Evolutionary conservation across 1,140 invertebrate species (phyloP).

Genomic region (Achatina immaculata): DNA sequence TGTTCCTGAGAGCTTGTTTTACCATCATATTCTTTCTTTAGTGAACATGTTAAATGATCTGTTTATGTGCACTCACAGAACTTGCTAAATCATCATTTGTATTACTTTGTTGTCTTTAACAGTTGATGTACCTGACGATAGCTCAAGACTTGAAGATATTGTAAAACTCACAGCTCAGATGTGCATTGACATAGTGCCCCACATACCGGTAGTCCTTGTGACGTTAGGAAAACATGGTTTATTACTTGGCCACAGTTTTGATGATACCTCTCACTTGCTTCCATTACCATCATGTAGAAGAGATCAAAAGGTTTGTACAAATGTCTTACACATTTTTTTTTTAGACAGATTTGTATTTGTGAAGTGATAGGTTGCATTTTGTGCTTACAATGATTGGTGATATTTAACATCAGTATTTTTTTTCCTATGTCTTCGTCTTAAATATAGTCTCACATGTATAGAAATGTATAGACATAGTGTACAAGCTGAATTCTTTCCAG

Average conservation of each 20-base stretch:
- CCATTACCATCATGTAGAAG: neutral
- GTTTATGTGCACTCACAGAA: no score
- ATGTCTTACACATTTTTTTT: neutral
- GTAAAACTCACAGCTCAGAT: conserved; percentile 41
- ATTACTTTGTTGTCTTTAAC: no score
- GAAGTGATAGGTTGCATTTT: neutral
- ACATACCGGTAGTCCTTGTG: conserved; percentile 58
- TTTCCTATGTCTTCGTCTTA: neutral
- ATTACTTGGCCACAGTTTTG: conserved; percentile 48
- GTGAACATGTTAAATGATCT: no score
- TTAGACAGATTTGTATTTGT: neutral
- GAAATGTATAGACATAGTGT: no score
- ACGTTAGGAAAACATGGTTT: conserved; percentile 63
- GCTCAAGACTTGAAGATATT: conserved; percentile 41
- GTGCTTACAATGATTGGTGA: neutral
- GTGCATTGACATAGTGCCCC: conserved; percentile 40
- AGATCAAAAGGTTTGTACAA: neutral
- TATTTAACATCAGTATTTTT: neutral
- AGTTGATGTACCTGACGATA: neutral
- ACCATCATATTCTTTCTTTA: neutral
- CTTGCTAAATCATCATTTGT: no score
- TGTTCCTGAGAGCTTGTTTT: neutral
- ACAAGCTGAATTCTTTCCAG: no score
- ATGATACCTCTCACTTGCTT: neutral
- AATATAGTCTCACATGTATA: no score